A percentile compares a stretch with the other conserved stretches of the same genome.
Evolutionary conservation across 2,113 vertebrate genomes (phyloP).

Genomic region (Excalfactoria chinensis): DNA sequence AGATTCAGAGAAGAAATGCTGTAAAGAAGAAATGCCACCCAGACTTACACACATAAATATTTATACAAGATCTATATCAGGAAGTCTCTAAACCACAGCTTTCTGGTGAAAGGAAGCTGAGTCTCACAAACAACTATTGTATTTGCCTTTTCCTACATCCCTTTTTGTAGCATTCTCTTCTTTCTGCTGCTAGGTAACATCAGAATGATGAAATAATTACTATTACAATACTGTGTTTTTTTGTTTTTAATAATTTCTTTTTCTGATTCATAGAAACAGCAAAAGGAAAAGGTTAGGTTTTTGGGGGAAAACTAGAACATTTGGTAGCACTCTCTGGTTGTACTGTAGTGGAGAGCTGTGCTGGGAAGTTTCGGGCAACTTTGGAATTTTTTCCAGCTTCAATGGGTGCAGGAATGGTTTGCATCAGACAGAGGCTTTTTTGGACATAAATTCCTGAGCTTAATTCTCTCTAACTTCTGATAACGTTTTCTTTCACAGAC

Average conservation of each 20-base stretch:
- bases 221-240: background rate
- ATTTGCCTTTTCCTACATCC: background rate
- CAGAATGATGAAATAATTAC: background rate
- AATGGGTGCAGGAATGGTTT: background rate
- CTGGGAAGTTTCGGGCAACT: background rate
- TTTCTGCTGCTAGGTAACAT: background rate
- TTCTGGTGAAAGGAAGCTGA: conserved; percentile 34
- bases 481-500: background rate
- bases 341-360: background rate
- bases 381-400: background rate
- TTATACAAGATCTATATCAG: conserved; percentile 4
- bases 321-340: background rate
- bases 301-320: fast-evolving
- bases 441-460: background rate
- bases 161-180: background rate
- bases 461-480: background rate
- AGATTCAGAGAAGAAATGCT: background rate
- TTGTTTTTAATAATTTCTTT: background rate
- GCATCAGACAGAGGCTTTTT: background rate
- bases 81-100: conserved; percentile 31
- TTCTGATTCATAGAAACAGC: background rate
- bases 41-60: background rate
- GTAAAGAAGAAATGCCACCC: conserved; percentile 7
- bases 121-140: conserved; percentile 43
- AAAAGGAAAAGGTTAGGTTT: background rate